Evolutionary conservation across 2,888 invertebrate species (phyloP).

Genomic region (Onchidella celtica): DNA sequence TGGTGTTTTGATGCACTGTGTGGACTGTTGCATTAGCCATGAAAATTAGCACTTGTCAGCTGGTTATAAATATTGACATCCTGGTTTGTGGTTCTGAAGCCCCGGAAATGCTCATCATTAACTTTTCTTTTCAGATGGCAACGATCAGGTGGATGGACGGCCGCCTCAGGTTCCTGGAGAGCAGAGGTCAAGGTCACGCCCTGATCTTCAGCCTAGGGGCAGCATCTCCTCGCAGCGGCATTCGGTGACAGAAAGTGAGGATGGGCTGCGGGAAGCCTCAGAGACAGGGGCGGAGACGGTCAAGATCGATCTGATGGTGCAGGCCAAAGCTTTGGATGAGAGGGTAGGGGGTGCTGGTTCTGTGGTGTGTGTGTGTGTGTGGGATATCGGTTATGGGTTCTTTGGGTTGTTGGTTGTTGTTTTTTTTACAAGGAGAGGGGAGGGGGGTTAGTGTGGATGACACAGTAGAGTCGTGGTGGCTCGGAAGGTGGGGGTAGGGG

Average conservation of each 20-base stretch:
- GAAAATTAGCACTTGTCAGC: no score
- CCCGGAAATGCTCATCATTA: no score
- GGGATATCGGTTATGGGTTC: background rate
- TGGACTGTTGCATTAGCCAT: no score
- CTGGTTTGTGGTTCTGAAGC: no score
- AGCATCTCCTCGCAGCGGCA: background rate
- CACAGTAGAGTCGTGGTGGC: no score
- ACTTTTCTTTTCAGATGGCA: constrained; percentile 10
- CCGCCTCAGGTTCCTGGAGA: background rate
- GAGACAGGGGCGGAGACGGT: constrained; percentile 57
- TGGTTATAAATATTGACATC: no score
- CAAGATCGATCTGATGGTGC: constrained; percentile 68
- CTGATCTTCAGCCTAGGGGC: constrained; percentile 12
- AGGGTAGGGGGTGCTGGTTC: constrained; percentile 59
- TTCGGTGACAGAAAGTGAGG: constrained; percentile 32
- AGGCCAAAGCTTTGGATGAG: constrained; percentile 69
- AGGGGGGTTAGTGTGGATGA: background rate
- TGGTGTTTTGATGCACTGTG: no score
- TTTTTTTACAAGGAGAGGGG: no score
- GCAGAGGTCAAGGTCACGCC: constrained; percentile 34
- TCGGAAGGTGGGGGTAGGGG: no score
- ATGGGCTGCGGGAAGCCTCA: constrained; percentile 18
- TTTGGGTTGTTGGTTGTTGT: background rate
- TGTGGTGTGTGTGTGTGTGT: background rate
- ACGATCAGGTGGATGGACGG: constrained; percentile 10